Base-by-base conservation (phyloP, 2,113 vertebrate genomes). In the Zosterops japonicus region DNA sequence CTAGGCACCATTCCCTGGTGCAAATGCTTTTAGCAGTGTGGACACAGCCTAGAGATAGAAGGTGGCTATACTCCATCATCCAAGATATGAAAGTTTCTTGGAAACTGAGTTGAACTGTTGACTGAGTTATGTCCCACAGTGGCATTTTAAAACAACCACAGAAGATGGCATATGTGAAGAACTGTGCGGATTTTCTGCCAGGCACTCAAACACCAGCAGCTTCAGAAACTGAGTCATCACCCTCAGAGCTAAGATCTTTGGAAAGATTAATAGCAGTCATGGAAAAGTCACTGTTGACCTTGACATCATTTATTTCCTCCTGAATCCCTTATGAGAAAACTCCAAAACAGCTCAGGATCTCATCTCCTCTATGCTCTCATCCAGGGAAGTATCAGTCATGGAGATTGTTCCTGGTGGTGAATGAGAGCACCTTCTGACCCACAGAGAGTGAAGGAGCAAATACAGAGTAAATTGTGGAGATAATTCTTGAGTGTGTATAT, bases 291-390 rank as follows among this genome's bases (percentile, higher is more conserved):
- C 27, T 67, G 65, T 2, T 6, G 50, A 77, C 29, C 19, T 64
- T 50, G 21, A 42, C 8, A 29, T 53, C 5, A 70, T n/a, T 79
- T 87, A 55, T 81, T 75, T 93, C 16, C 15, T 72, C 22, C 33
- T 29, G 36, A 74, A 74, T 39, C 47, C 19, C 77, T 79, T 71
- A 22, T 61, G 35, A 83, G 65, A 49, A 85, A 56, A 13, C 9
- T 79, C 70, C 31, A 8, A 55, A 85, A 27, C 8, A 4, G 4
- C n/a, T 80, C 31, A 49, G 20, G 79, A 55, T 7, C 29, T 72
- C 0, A 0, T 25, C 27, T 75, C 5, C 0, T 55, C 77, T 78
- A 8, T 46, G 20, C 10, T 27, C 14, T 75, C 9, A 31, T 53
- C 21, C 19, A 78, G 24, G 24, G 19, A 74, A 59, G 7, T 31